Base-by-base conservation (phyloP, 2,888 invertebrate species). In the Ophioninae sp. region DNA sequence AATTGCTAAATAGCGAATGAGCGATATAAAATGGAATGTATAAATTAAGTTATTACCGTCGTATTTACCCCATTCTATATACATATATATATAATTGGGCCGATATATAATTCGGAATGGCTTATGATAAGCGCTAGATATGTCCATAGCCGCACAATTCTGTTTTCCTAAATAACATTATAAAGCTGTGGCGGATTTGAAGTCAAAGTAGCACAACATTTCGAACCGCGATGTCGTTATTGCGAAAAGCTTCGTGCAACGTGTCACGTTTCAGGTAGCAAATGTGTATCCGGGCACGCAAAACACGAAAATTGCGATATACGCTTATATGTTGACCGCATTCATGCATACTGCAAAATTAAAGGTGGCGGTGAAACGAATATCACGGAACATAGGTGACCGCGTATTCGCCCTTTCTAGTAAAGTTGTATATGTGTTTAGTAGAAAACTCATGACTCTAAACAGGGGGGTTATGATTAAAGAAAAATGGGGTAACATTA, bases 341-440 rank as follows among this genome's bases (percentile, higher is more conserved):
- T 6, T 8, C n/a, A n/a, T 30, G 57, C 10, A 23, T 41, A 59
- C 64, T n/a, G 39, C 44, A 50, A 73, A 78, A 82, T 82, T 78
- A 82, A 82, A 78, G 78, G 77, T 82, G 72, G 41, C 69, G 62
- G 61, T 68, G 68, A 77, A 82, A 73, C 77, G 41, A 8, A 41
- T 30, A 64, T n/a, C 41, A 50, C 41, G 39, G 37, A 69, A 62
- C 50, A 67, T 44, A 23, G 64, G 59, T 37, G 50, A 64, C 39
- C 30, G 57, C 6, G 17, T 37, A 50, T 41, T 37, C 10, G 17
- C 39, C 62, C 50, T 62, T 62, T 68, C 74, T 37, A 57, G 62
- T 73, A 59, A 68, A 69, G 73, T 82, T 76, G 67, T 57, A 81
- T 50, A 67, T 61, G 50, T 77, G 68, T 68, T 68, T 68, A 44